Evolutionary conservation across 1,140 invertebrate genomes (phyloP).

Genomic region (Anoplolepis gracilipes): DNA sequence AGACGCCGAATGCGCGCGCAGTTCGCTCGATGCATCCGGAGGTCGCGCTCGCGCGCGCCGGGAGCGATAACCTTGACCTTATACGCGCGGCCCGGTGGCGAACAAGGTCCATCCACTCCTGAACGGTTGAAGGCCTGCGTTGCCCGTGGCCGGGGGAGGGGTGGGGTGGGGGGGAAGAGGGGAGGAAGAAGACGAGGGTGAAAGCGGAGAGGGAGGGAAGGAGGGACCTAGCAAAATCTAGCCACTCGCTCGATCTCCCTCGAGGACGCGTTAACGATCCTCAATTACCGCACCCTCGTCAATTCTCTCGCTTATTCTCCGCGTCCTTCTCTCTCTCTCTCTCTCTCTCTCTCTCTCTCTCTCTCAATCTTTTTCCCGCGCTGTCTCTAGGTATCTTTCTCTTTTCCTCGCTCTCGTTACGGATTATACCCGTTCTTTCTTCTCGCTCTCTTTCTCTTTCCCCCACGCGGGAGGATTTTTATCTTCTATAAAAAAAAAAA

Average conservation of each 20-base stretch:
- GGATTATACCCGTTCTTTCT: conserved; percentile 17
- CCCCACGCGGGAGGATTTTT: background rate
- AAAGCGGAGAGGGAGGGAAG: background rate
- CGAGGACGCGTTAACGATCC: conserved; percentile 74
- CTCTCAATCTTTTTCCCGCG: too few relatives aligned
- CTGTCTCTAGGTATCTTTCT: background rate
- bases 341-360: conserved; percentile 1
- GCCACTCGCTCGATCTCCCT: conserved; percentile 69
- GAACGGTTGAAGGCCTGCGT: conserved; percentile 68
- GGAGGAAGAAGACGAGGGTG: too few relatives aligned
- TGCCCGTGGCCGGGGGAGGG: conserved; percentile 47
- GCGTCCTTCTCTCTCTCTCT: conserved; percentile 1
- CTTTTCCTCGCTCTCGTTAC: background rate
- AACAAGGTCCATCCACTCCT: conserved; percentile 75
- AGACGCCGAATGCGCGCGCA: conserved; percentile 81
- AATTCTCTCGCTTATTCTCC: conserved; percentile 33
- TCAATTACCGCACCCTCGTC: conserved; percentile 69
- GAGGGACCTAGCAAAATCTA: conserved; percentile 64
- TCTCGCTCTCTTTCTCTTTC: background rate
- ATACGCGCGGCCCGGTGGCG: conserved; percentile 66
- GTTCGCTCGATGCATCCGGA: conserved; percentile 78
- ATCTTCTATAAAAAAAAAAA: conserved; percentile 38
- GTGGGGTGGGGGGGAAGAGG: too few relatives aligned
- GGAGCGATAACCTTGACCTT: conserved; percentile 75
- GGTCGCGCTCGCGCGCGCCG: conserved; percentile 64